Conservation (phyloP, 2,113 vertebrate genomes). For the Myrmophylax atrothorax region DNA sequence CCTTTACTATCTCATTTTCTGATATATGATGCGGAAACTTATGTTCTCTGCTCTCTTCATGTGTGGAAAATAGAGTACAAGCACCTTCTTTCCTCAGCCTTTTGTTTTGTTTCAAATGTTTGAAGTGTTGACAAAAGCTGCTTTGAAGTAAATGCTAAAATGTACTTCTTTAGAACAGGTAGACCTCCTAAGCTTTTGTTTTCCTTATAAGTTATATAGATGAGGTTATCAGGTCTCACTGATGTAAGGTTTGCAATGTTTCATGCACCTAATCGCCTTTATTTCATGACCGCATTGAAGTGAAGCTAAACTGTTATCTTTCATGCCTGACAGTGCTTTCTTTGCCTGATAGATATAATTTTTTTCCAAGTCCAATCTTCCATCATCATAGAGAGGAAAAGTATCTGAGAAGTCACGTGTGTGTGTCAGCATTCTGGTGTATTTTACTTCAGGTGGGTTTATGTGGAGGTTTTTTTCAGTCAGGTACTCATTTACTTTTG, state of each 20-base stretch:
- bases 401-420: not conserved
- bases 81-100: not conserved
- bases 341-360: not conserved
- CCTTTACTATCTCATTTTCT: not conserved
- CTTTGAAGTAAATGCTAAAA: constrained; percentile 19
- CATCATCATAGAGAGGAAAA: not conserved
- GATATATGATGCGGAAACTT: not conserved
- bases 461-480: not conserved
- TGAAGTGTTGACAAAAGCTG: constrained; percentile 12
- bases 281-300: not conserved
- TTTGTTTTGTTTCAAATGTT: not conserved
- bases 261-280: not conserved
- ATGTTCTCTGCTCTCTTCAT: not conserved
- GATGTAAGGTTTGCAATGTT: not conserved
- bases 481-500: not conserved
- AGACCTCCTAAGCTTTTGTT: not conserved
- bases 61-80: not conserved
- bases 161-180: not conserved
- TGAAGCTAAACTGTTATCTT: not conserved
- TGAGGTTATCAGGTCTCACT: not conserved
- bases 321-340: not conserved
- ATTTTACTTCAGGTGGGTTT: not conserved
- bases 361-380: not conserved
- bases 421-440: not conserved
- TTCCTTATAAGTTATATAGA: not conserved